Base-by-base conservation (phyloP, 2,797 vertebrate genomes). In the Gymnothorax reevesii region DNA sequence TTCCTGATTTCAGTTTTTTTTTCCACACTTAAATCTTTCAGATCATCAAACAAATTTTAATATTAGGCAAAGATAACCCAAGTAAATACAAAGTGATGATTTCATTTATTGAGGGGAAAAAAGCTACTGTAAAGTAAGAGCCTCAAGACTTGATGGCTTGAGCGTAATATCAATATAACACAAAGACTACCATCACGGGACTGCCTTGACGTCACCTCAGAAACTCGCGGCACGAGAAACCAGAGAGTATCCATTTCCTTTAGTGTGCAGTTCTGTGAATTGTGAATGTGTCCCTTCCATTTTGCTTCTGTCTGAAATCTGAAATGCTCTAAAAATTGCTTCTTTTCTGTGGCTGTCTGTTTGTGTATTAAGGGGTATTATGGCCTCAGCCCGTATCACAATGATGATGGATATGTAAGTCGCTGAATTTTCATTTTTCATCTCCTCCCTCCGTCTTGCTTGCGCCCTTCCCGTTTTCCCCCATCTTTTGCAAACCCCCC, bases 331-430 rank as follows among this genome's bases (percentile, higher is more conserved):
- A 57, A 42, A 42, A 42, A 71, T 86, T 79, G 85, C 87, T 90
- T 84, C 82, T 87, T 57, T 83, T 87, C 83, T 95, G 89, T 96
- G 93, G 90, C 90, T 95, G 92, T 96, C 93, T 96, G 92, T 96
- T 92, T 96, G 89, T 94, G 94, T 88, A 69, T 95, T 94, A 97
- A 98, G 97, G 97, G 97, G 94, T 97, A 96, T 97, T 97, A 96
- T 96, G 97, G 96, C 97, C 95, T 97, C 96, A 97, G 96, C 96
- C 97, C 97, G 89, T 98, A 96, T 97, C 82, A 88, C 85, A 89
- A 83, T 89, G 96, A 97, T 96, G 97, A 97, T 94, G 97, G 94
- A 96, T 97, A 97, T 98, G 97, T 98, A 98, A 98, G 98, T 98
- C 94, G 92, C 88, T 94, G 93, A 89, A 89, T 91, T 96, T 95